Conservation (phyloP, 2,113 vertebrate genomes). For the Cololabis saira region DNA sequence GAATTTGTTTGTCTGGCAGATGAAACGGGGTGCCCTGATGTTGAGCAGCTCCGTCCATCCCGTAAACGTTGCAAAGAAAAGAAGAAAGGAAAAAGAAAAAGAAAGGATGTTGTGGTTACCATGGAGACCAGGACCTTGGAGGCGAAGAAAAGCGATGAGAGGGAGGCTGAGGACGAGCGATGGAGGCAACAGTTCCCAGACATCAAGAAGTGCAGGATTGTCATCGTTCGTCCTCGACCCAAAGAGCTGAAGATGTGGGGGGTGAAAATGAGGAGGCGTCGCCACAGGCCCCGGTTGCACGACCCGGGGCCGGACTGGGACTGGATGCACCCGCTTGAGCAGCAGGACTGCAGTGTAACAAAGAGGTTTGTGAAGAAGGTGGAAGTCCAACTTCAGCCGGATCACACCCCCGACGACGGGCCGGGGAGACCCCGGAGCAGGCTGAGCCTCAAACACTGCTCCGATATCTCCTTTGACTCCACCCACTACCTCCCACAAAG, state of each 20-base stretch:
- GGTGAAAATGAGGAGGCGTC: background rate
- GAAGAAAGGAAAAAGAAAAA: no score
- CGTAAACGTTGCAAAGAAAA: background rate
- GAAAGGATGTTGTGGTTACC: background rate
- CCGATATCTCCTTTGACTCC: background rate
- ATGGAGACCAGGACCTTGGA: background rate
- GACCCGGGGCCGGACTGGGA: background rate
- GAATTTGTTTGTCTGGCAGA: background rate
- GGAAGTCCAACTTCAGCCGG: background rate
- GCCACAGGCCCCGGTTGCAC: background rate
- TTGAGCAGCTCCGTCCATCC: background rate
- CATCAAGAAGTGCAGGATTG: slow-evolving; percentile 10
- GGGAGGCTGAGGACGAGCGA: background rate
- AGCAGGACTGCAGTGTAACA: no score
- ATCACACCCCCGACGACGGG: background rate
- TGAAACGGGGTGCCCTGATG: no score
- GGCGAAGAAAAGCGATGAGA: no score
- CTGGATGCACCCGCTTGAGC: background rate
- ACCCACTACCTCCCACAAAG: background rate
- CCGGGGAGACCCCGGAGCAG: background rate
- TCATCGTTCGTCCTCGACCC: background rate
- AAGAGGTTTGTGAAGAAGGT: slow-evolving; percentile 12
- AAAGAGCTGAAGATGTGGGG: background rate
- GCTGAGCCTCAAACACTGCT: background rate
- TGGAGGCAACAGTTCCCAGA: slow-evolving; percentile 14